Evolutionary conservation across 2,888 invertebrate genomes (phyloP).

Genomic region (Spialia ferax): DNA sequence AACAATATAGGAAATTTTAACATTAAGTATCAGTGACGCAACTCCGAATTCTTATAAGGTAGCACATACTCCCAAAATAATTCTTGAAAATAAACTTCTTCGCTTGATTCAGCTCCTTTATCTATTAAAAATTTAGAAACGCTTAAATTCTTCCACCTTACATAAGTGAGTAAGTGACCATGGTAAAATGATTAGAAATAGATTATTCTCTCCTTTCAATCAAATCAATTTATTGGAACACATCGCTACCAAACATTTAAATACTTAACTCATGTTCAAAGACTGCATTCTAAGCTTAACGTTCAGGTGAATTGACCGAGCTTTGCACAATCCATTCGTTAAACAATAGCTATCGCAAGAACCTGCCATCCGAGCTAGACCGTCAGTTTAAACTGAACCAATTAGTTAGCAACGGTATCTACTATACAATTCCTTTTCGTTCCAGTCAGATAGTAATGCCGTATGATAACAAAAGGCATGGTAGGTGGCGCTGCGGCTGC

Average conservation of each 20-base stretch:
- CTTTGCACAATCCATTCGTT: not conserved
- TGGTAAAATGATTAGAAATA: too few species aligned
- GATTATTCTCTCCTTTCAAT: too few species aligned
- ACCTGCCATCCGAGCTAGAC: slow-evolving; percentile 15
- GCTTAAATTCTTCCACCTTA: too few species aligned
- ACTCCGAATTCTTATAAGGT: too few species aligned
- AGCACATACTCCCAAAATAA: too few species aligned
- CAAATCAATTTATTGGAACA: not conserved
- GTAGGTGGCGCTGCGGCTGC: slow-evolving; percentile 55
- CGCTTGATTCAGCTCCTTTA: too few species aligned
- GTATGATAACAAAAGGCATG: slow-evolving; percentile 64
- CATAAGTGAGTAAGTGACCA: too few species aligned
- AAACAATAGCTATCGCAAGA: slow-evolving; percentile 23
- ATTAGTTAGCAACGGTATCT: slow-evolving; percentile 39
- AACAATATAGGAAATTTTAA: not conserved
- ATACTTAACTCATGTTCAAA: not conserved
- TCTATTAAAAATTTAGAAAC: too few species aligned
- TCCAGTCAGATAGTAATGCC: slow-evolving; percentile 43
- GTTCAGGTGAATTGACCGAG: not conserved
- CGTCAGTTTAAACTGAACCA: slow-evolving; percentile 34
- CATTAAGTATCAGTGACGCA: too few species aligned
- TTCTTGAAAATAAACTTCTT: too few species aligned
- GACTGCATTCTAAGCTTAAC: not conserved
- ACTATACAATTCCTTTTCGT: slow-evolving; percentile 44
- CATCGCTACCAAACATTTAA: not conserved